Percentiles rank a stretch among this genome's conserved stretches.
These are phyloP conservation scores for Drosophila siamana DNA, from an alignment of 2,888 invertebrate species.

Conservation along the genomic window DNA sequence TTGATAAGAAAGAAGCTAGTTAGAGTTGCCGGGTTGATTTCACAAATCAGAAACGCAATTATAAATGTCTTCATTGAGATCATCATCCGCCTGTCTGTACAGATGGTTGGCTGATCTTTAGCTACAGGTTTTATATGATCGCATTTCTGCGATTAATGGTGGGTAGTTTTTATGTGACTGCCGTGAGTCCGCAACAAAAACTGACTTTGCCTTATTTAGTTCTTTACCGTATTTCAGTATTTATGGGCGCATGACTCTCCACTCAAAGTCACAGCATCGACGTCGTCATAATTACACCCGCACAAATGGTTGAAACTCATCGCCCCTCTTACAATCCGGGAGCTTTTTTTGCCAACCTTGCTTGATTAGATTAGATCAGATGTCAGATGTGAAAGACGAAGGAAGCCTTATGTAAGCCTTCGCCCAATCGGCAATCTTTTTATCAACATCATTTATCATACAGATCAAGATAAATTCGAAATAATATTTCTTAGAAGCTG, in stretches of 20 bases:
- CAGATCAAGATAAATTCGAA: constrained; percentile 36
- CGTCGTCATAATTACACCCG: constrained; percentile 65
- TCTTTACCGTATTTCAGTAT: constrained; percentile 43
- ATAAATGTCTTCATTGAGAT: constrained; percentile 74
- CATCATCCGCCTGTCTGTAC: constrained; percentile 53
- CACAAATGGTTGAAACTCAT: constrained; percentile 39
- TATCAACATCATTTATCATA: constrained; percentile 28
- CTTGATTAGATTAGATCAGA: constrained; percentile 52
- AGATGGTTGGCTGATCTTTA: constrained; percentile 39
- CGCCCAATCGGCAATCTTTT: constrained; percentile 38
- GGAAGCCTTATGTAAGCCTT: constrained; percentile 39
- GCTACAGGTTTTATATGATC: constrained; percentile 71
- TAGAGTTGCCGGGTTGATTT: constrained; percentile 49
- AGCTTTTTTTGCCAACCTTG: constrained; percentile 21
- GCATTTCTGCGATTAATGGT: constrained; percentile 62
- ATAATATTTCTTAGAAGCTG: constrained; percentile 39
- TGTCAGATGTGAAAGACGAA: not conserved
- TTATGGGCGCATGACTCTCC: constrained; percentile 68
- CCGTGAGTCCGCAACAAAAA: constrained; percentile 48
- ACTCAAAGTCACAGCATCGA: constrained; percentile 9
- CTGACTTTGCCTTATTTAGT: constrained; percentile 73
- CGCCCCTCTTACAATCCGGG: not conserved
- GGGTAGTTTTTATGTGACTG: constrained; percentile 74
- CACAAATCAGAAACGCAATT: constrained; percentile 68
- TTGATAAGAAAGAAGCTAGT: constrained; percentile 26